A percentile compares a stretch with the other conserved stretches of the same genome.
These are phyloP conservation scores for Phylloscopus trochiloides DNA, from an alignment of 2,113 vertebrate genomes.

Conservation along the genomic window DNA sequence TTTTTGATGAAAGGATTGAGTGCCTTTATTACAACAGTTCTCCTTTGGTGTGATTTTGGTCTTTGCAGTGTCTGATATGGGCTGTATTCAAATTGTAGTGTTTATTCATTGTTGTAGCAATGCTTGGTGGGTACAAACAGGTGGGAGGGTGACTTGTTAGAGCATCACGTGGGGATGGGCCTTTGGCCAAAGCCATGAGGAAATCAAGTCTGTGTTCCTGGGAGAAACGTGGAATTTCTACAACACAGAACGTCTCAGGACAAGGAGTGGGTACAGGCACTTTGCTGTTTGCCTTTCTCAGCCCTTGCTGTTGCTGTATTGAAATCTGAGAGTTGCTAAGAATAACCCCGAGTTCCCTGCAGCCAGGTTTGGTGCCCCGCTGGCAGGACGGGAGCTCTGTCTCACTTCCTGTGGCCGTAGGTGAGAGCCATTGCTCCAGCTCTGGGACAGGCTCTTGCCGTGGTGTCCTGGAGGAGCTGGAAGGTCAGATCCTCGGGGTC, in stretches of 20 bases:
- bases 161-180: neutral
- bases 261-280: neutral
- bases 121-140: neutral
- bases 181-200: neutral
- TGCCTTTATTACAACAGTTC: neutral
- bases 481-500: neutral
- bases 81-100: accelerated
- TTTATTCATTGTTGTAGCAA: neutral
- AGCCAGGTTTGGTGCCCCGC: slow-evolving; percentile 62
- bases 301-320: slow-evolving; percentile 62
- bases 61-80: neutral
- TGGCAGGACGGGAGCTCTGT: neutral
- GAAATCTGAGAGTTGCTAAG: slow-evolving; percentile 81
- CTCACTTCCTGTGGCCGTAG: slow-evolving; percentile 39
- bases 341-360: slow-evolving; percentile 69
- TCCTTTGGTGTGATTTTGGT: neutral
- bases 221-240: neutral
- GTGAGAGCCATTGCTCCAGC: neutral
- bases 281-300: slow-evolving; percentile 46
- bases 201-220: neutral
- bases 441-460: neutral
- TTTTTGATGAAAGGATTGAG: neutral
- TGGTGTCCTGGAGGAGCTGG: neutral
- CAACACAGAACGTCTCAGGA: neutral
- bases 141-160: neutral